phyloP scores from a whole-genome alignment of 2,888 invertebrate species.

The Coelopa pilipes region DNA sequence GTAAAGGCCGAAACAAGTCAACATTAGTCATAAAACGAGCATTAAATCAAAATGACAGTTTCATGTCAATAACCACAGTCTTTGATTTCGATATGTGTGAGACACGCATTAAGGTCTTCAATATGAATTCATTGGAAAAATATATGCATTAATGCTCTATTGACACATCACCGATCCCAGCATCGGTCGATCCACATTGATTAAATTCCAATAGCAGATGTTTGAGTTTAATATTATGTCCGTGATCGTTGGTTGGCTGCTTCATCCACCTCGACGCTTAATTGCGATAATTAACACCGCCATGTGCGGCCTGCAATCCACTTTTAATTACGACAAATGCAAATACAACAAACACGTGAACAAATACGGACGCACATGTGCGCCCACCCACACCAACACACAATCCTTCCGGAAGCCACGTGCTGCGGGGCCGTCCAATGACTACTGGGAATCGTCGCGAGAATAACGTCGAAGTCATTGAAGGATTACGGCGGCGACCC shows the following conservation, averaged over 20 bases:
- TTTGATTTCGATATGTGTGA: no score
- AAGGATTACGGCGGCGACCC: constrained; percentile 16
- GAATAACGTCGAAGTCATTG: constrained; percentile 23
- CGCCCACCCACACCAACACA: not conserved
- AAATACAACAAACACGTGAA: not conserved
- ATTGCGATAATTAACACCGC: constrained; percentile 24
- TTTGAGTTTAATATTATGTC: no score
- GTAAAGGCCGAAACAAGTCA: no score
- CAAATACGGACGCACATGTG: not conserved
- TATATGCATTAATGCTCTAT: no score
- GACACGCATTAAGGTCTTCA: no score
- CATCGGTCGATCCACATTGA: not conserved
- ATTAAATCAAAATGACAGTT: no score
- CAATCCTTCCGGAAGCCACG: not conserved
- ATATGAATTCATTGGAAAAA: no score
- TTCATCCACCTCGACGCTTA: constrained; percentile 3
- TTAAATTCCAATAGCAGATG: not conserved
- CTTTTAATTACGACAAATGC: constrained; percentile 24
- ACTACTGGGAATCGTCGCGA: constrained; percentile 50
- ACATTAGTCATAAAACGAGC: no score
- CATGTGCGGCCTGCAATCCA: constrained; percentile 21
- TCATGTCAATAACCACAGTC: no score
- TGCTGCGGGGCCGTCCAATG: constrained; percentile 44
- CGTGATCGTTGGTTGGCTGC: not conserved
- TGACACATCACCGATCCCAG: no score